phyloP scores from a whole-genome alignment of 2,113 vertebrate genomes.

The Copsychus sechellarum region DNA sequence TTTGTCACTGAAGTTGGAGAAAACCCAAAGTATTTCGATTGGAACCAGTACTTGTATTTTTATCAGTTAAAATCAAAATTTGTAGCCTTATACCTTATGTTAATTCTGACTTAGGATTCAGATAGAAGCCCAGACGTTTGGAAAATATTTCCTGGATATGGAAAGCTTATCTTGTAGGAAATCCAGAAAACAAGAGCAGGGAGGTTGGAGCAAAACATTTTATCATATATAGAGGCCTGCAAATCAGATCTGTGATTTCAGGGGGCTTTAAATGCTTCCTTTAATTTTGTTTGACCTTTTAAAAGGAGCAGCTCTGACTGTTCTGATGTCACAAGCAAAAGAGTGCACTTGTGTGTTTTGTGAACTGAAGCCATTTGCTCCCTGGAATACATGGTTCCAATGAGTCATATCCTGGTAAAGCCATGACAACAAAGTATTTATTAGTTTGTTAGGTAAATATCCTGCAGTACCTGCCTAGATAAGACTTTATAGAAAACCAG shows the following conservation, averaged over 20 bases:
- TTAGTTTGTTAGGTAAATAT: constrained; percentile 54
- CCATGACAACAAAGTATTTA: constrained; percentile 39
- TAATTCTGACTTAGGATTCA: background rate
- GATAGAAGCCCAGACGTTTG: background rate
- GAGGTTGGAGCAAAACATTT: background rate
- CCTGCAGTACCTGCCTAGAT: constrained; percentile 25
- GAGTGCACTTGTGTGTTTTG: background rate
- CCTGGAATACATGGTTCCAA: background rate
- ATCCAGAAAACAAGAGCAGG: background rate
- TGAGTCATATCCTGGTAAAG: constrained; percentile 63
- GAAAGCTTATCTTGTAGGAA: background rate
- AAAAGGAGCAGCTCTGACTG: background rate
- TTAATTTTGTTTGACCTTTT: constrained; percentile 49
- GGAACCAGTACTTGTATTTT: background rate
- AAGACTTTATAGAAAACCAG: background rate
- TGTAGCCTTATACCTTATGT: background rate
- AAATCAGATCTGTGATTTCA: background rate
- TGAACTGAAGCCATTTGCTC: constrained; percentile 6
- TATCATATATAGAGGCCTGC: background rate
- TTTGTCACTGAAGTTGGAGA: background rate
- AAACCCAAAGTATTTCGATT: background rate
- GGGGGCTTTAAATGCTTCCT: background rate
- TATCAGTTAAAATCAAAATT: background rate
- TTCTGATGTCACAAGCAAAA: background rate
- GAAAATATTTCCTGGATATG: background rate